phyloP scores from a whole-genome alignment of 1,140 invertebrate genomes.

The Drosophila punjabiensis region DNA sequence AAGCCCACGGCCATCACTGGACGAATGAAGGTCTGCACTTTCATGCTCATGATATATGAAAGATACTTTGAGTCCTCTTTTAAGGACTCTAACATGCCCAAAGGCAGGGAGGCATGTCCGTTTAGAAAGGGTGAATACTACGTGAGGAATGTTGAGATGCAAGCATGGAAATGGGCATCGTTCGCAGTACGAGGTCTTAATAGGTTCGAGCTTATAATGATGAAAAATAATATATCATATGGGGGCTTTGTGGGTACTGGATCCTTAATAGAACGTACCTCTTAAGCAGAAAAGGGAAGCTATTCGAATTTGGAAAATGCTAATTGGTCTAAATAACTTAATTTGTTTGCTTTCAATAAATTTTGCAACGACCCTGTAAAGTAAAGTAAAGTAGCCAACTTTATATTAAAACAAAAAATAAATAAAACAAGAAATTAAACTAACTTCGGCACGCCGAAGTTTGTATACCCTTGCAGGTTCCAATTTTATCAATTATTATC shows the following conservation, averaged over 20 bases:
- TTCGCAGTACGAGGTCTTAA: neutral
- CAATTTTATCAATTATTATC: no score
- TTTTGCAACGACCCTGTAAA: no score
- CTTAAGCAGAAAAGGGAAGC: neutral
- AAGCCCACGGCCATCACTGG: neutral
- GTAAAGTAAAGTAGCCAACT: no score
- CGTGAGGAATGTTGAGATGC: neutral
- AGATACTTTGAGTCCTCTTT: neutral
- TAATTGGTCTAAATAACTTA: neutral
- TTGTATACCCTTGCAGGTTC: no score
- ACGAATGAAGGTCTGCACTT: neutral
- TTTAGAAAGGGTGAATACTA: conserved; percentile 2
- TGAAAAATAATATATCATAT: neutral
- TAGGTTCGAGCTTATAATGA: accelerated
- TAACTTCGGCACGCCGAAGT: no score
- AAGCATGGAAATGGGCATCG: neutral
- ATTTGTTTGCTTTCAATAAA: neutral
- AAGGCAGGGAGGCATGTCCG: neutral
- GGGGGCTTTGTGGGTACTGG: neutral
- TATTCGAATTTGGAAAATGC: neutral
- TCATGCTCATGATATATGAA: neutral
- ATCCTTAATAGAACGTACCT: neutral
- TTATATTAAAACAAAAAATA: no score
- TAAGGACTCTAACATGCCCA: neutral
- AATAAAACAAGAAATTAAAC: no score